Conservation (phyloP, 2,113 vertebrate species). For the Hippocampus zosterae region DNA sequence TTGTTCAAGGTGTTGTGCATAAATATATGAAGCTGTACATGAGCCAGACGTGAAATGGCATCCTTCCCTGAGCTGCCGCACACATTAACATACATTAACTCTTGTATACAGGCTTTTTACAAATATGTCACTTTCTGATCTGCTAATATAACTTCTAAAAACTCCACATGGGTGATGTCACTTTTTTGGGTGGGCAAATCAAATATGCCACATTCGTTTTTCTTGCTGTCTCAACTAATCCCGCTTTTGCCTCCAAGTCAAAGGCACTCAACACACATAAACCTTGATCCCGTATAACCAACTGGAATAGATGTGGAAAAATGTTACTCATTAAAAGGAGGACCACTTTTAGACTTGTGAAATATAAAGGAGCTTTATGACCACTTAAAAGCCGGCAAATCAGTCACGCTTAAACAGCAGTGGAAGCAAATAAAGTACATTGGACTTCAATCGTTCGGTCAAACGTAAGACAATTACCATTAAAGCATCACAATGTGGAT, state of each 20-base stretch:
- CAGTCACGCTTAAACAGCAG: constrained; percentile 5
- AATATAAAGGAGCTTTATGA: constrained; percentile 15
- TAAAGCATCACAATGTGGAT: neutral
- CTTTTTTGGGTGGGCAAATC: neutral
- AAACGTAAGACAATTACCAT: neutral
- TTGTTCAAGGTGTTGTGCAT: neutral
- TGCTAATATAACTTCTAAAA: constrained; percentile 39
- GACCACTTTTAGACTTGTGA: constrained; percentile 44
- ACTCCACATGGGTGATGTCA: constrained; percentile 52
- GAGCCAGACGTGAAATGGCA: neutral
- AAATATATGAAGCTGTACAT: constrained; percentile 9
- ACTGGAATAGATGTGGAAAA: constrained; percentile 28
- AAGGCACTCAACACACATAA: constrained; percentile 20
- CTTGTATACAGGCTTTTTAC: constrained; percentile 21
- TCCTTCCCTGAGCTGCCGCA: constrained; percentile 5
- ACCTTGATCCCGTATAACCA: constrained; percentile 21
- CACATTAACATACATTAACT: constrained; percentile 20
- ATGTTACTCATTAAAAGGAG: constrained; percentile 14
- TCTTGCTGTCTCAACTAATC: neutral
- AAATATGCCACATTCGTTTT: constrained; percentile 10
- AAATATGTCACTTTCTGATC: constrained; percentile 11
- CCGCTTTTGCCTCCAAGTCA: neutral
- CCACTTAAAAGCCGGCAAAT: constrained; percentile 9
- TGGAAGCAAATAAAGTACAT: neutral
- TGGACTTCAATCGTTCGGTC: neutral